Base-by-base conservation (phyloP, 2,888 invertebrate genomes). In the Stenolophus ochropezus region DNA sequence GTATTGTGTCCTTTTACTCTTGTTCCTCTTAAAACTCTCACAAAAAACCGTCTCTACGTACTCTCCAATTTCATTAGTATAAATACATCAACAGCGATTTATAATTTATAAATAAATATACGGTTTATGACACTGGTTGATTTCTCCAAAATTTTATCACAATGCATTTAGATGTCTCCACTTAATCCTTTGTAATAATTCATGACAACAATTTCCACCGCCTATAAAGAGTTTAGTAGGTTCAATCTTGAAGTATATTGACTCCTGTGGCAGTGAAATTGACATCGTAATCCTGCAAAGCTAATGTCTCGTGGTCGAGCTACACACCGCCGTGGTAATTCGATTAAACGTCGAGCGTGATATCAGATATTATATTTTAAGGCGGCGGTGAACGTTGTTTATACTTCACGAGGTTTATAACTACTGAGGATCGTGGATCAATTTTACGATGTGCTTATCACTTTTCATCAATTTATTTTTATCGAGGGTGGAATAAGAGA, bases 281-380 rank as follows among this genome's bases (percentile, higher is more conserved):
- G 61, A 61, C 61, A 61, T 61, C 61, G 61, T 61, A 61, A 61
- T 61, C 61, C 25, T 25, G 23, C 56, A 20, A 21, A 56, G 21
- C 61, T 23, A 61, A 61, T 61, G 61, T 61, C 23, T 61, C 61
- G 61, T 61, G 61, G 23, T 14, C 21, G 23, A 23, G 14, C 61
- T 14, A n/a, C n/a, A n/a, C n/a, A n/a, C n/a, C n/a, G n/a, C n/a
- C n/a, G n/a, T n/a, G n/a, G n/a, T 18, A 61, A 61, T 61, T 61
- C 61, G 61, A 61, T 61, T 61, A 61, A 61, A 61, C 25, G 61
- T n/a, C 25, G 61, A 61, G 25, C 61, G n/a, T 23, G 61, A 61
- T 25, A 61, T 61, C 25, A 25, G 23, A 58, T 58, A 61, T 21
- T 61, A 61, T 61, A 61, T 25, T 61, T 61, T 61, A 61, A 61